Conservation (phyloP, 2,797 vertebrate species). For the Notoglanidium macrostoma region DNA sequence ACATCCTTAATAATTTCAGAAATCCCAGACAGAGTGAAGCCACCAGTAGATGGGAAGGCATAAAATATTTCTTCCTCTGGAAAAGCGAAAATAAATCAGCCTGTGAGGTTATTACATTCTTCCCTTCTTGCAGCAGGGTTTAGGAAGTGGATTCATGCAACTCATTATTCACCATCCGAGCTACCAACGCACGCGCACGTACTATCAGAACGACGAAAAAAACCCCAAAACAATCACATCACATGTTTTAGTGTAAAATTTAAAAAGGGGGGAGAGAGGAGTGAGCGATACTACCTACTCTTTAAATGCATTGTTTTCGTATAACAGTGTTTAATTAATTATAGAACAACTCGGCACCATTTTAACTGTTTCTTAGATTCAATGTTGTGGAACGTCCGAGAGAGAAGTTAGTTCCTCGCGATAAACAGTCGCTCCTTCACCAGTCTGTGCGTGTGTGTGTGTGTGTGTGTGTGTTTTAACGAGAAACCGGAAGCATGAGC, state of each 20-base stretch:
- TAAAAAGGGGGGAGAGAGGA: not conserved
- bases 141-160: not conserved
- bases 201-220: no score
- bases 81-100: not conserved
- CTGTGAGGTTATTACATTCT: not conserved
- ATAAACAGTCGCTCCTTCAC: not conserved
- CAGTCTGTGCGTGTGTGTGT: no score
- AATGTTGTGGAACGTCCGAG: not conserved
- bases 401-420: not conserved
- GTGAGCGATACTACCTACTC: not conserved
- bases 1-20: not conserved
- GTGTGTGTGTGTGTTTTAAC: no score
- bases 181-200: not conserved
- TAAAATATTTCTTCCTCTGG: not conserved
- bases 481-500: not conserved
- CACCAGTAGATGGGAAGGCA: not conserved
- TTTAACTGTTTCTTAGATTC: not conserved
- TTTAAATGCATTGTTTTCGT: not conserved
- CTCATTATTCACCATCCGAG: conserved; percentile 3
- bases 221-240: not conserved
- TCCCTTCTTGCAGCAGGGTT: not conserved
- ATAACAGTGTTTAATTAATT: not conserved
- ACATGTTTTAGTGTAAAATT: not conserved
- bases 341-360: not conserved
- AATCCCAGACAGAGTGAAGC: not conserved